Conservation (phyloP, 2,797 vertebrate genomes). For the Trematocara caparti region DNA sequence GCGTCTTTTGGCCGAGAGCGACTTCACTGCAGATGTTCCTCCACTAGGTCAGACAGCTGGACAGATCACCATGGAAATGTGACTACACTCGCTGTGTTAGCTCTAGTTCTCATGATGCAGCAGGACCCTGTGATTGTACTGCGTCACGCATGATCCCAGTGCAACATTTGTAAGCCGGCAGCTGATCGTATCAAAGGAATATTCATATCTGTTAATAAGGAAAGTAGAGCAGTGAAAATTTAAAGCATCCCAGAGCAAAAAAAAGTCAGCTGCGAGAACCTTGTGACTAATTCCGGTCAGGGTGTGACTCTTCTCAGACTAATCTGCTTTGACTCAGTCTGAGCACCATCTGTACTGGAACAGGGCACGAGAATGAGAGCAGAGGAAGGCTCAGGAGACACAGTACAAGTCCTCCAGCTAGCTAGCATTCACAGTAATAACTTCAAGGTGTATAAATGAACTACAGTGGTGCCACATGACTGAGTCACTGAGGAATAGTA, state of each 20-base stretch:
- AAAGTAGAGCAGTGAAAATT: not conserved
- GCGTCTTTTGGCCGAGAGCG: not conserved
- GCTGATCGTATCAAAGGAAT: not conserved
- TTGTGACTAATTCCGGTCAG: slow-evolving; percentile 20
- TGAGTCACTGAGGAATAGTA: not conserved
- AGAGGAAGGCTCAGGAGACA: not conserved
- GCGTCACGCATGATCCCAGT: not conserved
- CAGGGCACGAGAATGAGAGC: not conserved
- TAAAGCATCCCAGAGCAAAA: not conserved
- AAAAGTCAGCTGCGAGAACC: slow-evolving; percentile 4
- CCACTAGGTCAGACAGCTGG: slow-evolving; percentile 38
- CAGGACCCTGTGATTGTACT: not conserved
- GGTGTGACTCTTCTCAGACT: slow-evolving; percentile 18
- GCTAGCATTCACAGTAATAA: not conserved
- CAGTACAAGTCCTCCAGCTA: not conserved
- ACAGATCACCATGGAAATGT: slow-evolving; percentile 9
- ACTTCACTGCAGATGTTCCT: slow-evolving; percentile 63
- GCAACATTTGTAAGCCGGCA: not conserved
- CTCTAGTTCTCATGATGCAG: slow-evolving; percentile 12
- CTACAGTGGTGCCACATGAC: not conserved
- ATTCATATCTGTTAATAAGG: not conserved
- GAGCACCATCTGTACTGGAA: slow-evolving; percentile 42
- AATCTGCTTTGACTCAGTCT: slow-evolving; percentile 23
- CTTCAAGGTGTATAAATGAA: slow-evolving; percentile 8
- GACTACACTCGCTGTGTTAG: not conserved